Evolutionary conservation across 2,113 vertebrate genomes (phyloP).

Genomic region (Microtus montanus): DNA sequence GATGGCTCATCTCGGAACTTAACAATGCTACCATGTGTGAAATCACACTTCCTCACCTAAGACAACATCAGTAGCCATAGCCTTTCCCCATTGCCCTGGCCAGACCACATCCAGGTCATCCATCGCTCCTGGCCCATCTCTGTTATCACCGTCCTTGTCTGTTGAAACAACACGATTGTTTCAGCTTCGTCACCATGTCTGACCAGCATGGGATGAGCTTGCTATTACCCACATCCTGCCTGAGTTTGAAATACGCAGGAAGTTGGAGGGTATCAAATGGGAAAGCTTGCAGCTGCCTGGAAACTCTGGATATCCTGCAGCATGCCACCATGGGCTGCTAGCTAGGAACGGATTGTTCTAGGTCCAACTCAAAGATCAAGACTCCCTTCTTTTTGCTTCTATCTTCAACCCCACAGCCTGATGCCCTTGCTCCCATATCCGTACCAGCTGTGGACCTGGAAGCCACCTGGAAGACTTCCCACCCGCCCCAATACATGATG

Average conservation of each 20-base stretch:
- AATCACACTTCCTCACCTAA: neutral
- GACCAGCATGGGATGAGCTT: neutral
- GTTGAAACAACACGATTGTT: neutral
- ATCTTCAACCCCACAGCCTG: accelerated
- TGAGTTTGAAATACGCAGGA: neutral
- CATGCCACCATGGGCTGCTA: too few species aligned
- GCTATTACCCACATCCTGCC: neutral
- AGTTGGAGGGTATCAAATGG: too few species aligned
- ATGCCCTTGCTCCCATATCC: neutral
- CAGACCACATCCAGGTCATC: neutral
- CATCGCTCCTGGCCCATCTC: neutral
- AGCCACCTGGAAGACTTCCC: too few species aligned
- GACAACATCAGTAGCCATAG: too few species aligned
- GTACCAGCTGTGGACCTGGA: accelerated
- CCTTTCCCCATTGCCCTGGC: neutral
- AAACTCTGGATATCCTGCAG: neutral
- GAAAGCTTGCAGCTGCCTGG: neutral
- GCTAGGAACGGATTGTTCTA: too few species aligned
- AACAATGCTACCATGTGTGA: too few species aligned
- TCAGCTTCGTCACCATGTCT: neutral
- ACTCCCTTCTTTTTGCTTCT: neutral
- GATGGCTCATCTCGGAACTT: neutral
- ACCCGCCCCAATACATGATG: accelerated
- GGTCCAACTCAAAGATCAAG: neutral
- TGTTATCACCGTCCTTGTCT: too few species aligned